phyloP scores from a whole-genome alignment of 1,140 invertebrate genomes.

The Nautilus pompilius region DNA sequence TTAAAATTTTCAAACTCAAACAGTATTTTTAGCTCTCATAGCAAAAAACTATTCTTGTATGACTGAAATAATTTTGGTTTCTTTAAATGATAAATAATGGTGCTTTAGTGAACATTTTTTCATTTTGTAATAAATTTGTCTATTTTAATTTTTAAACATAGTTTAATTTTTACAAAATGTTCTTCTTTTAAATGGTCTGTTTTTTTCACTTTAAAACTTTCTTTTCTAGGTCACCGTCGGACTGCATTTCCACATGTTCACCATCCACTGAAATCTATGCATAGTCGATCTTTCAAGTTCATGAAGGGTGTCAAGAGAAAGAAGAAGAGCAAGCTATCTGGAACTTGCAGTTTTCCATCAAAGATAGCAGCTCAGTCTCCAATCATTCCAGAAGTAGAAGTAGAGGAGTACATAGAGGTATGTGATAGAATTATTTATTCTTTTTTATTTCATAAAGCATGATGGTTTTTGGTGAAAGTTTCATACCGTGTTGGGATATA shows the following conservation, averaged over 20 bases:
- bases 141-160: not conserved
- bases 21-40: too few relatives aligned
- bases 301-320: conserved; percentile 57
- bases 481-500: not conserved
- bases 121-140: not conserved
- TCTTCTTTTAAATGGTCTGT: not conserved
- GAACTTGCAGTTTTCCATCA: conserved; percentile 38
- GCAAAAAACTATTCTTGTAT: not conserved
- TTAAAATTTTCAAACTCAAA: too few relatives aligned
- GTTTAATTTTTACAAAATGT: conserved; percentile 1
- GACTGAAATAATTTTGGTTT: conserved; percentile 4
- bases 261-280: conserved; percentile 38
- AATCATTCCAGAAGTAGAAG: conserved; percentile 36
- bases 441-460: not conserved
- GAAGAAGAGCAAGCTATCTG: conserved; percentile 41
- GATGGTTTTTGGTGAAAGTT: too few relatives aligned
- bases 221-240: conserved; percentile 30
- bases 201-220: conserved; percentile 5
- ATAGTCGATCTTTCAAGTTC: conserved; percentile 31
- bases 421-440: not conserved
- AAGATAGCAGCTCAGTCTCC: conserved; percentile 36
- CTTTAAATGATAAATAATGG: not conserved
- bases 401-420: conserved; percentile 12
- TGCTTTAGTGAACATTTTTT: not conserved
- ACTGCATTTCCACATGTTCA: conserved; percentile 44